A percentile compares a stretch with the other conserved stretches of the same genome.
Conservation (phyloP, 2,113 vertebrate genomes). For the Rafetus swinhoei region DNA sequence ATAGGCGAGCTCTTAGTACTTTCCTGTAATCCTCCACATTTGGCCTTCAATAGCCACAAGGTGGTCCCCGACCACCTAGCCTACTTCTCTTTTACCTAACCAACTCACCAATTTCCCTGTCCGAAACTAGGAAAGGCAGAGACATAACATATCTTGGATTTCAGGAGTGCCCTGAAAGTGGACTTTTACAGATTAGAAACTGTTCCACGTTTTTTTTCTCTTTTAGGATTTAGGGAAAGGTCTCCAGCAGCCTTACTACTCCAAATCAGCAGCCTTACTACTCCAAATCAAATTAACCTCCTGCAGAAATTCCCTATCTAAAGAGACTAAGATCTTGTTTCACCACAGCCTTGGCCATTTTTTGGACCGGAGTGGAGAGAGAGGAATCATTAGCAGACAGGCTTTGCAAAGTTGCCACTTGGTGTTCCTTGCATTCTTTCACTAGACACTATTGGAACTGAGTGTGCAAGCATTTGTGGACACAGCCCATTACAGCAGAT, state of each 20-base stretch:
- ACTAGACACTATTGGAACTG: neutral
- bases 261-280: neutral
- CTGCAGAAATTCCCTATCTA: neutral
- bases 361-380: neutral
- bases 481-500: neutral
- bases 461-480: neutral
- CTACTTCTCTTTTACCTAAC: neutral
- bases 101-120: neutral
- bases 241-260: neutral
- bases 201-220: neutral
- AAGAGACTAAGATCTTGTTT: neutral
- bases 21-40: neutral
- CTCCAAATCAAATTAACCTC: neutral
- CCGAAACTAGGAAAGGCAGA: rapidly evolving
- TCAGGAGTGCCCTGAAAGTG: neutral
- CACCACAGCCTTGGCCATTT: neutral
- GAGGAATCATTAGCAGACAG: neutral
- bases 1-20: neutral
- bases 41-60: neutral
- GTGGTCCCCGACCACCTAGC: neutral
- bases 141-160: rapidly evolving
- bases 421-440: rapidly evolving
- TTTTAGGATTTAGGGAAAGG: rapidly evolving
- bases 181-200: neutral
- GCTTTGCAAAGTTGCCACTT: neutral